Percentiles rank a stretch among this genome's conserved stretches.
These are phyloP conservation scores for Clarias gariepinus DNA, from an alignment of 2,113 vertebrate species.

Conservation along the genomic window DNA sequence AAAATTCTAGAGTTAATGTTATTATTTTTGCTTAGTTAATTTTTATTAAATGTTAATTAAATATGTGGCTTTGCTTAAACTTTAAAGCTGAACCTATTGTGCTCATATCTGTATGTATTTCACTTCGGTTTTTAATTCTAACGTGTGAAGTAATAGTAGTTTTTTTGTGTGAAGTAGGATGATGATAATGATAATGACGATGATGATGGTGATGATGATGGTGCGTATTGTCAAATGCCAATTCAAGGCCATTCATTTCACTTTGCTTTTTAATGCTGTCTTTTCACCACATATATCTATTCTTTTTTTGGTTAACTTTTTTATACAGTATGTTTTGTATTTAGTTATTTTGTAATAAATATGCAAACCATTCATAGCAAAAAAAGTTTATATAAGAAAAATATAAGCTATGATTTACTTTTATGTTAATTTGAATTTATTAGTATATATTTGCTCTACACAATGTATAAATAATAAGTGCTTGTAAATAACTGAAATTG, in stretches of 20 bases:
- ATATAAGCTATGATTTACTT: constrained; percentile 31
- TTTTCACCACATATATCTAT: background rate
- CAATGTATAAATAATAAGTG: background rate
- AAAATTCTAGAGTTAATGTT: background rate
- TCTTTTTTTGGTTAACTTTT: background rate
- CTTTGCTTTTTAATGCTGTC: background rate
- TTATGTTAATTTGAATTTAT: constrained; percentile 21
- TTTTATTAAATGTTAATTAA: background rate
- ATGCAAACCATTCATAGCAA: background rate
- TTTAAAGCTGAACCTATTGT: constrained; percentile 37
- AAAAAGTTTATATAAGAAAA: constrained; percentile 13
- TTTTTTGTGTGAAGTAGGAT: background rate
- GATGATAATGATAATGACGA: background rate
- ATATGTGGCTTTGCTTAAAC: constrained; percentile 20
- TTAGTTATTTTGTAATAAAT: background rate
- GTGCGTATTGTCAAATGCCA: background rate
- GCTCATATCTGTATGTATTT: constrained; percentile 39
- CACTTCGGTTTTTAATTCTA: background rate
- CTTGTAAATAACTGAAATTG: constrained; percentile 16
- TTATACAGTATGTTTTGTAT: background rate
- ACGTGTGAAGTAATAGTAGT: constrained; percentile 7
- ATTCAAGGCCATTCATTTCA: constrained; percentile 2
- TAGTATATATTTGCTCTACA: background rate
- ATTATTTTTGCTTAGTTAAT: background rate
- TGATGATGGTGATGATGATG: too few relatives aligned